Percentiles rank a stretch among this genome's conserved stretches.
phyloP scores from a whole-genome alignment of 1,140 invertebrate genomes.

The Papilio machaon region DNA sequence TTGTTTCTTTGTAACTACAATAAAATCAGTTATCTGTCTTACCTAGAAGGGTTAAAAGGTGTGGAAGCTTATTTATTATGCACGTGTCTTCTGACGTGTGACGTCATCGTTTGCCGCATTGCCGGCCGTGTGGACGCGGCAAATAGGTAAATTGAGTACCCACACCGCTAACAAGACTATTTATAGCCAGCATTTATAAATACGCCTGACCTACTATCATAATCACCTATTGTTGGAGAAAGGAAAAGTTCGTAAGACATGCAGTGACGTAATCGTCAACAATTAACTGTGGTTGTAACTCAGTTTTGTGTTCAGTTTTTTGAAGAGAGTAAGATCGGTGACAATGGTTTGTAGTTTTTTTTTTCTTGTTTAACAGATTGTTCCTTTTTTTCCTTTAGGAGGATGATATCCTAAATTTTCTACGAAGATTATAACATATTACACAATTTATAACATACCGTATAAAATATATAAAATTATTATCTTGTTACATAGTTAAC shows the following conservation, averaged over 20 bases:
- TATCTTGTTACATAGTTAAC: not conserved
- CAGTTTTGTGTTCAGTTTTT: no score
- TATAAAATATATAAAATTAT: not conserved
- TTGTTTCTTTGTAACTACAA: not conserved
- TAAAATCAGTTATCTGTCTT: not conserved
- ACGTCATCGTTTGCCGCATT: conserved; percentile 55
- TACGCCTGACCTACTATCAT: conserved; percentile 32
- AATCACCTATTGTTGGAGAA: conserved; percentile 21
- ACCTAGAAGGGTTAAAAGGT: not conserved
- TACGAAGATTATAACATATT: no score
- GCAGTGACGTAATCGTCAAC: not conserved
- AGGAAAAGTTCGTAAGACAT: conserved; percentile 14
- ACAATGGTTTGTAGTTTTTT: no score
- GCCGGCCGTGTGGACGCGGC: conserved; percentile 40
- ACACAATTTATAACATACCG: not conserved
- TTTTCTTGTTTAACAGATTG: no score
- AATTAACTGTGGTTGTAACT: not conserved
- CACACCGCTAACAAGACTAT: conserved; percentile 30
- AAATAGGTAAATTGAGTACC: conserved; percentile 33
- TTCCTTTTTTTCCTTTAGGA: no score
- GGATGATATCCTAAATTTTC: no score
- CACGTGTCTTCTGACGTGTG: conserved; percentile 40
- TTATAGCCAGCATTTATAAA: conserved; percentile 27
- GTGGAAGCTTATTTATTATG: conserved; percentile 32
- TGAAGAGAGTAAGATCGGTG: no score